Evolutionary conservation across 1,140 invertebrate species (phyloP).

Genomic region (Telenomus remus): DNA sequence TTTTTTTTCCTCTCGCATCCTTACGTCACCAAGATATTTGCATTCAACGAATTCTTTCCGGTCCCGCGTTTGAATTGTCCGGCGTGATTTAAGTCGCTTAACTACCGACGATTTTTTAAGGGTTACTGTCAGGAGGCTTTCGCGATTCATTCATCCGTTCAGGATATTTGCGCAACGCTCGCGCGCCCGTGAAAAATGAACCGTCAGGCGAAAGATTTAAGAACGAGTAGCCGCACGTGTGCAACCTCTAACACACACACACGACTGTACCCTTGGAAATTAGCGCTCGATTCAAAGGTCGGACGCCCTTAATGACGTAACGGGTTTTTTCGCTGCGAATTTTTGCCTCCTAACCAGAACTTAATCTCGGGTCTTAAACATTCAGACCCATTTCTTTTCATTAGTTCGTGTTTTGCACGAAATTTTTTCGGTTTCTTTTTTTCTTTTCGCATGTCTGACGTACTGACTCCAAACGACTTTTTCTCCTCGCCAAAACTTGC

Average conservation of each 20-base stretch:
- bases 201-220: constrained; percentile 38
- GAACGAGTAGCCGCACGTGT: constrained; percentile 35
- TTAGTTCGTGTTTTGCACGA: too few relatives aligned
- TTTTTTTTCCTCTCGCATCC: background rate
- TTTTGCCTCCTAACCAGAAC: background rate
- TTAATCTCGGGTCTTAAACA: background rate
- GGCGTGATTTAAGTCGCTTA: constrained; percentile 30
- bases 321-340: constrained; percentile 11
- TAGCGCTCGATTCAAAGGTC: constrained; percentile 41
- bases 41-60: constrained; percentile 28
- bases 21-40: constrained; percentile 24
- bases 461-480: too few relatives aligned
- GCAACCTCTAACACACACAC: constrained; percentile 18
- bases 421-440: too few relatives aligned
- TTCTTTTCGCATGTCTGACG: too few relatives aligned
- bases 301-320: constrained; percentile 42
- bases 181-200: constrained; percentile 26
- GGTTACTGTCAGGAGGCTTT: constrained; percentile 24
- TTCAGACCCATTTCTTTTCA: background rate
- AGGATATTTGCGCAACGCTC: constrained; percentile 34
- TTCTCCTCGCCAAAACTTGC: too few relatives aligned
- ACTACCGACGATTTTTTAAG: constrained; percentile 34
- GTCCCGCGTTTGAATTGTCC: constrained; percentile 10
- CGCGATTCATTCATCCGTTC: constrained; percentile 38
- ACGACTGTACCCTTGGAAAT: constrained; percentile 49